phyloP scores from a whole-genome alignment of 2,888 invertebrate genomes.

The Drosophila borealis region DNA sequence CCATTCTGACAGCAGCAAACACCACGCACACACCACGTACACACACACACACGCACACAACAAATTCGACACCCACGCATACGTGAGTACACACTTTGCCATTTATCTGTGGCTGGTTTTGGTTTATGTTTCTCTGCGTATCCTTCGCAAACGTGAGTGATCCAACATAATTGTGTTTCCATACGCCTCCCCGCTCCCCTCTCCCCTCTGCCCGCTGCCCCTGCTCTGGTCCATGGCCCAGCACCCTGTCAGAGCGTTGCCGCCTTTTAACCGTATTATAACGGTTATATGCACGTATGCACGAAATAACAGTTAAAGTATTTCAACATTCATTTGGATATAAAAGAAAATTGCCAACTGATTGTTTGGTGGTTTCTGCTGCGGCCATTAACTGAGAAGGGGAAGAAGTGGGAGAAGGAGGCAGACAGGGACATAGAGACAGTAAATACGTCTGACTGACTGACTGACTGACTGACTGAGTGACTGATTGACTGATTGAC shows the following conservation, averaged over 20 bases:
- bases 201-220: neutral
- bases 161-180: slow-evolving; percentile 72
- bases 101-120: slow-evolving; percentile 24
- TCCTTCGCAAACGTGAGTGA: slow-evolving; percentile 69
- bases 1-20: slow-evolving; percentile 13
- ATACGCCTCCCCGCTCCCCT: slow-evolving; percentile 7
- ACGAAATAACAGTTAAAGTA: slow-evolving; percentile 75
- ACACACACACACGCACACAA: slow-evolving; percentile 14
- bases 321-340: slow-evolving; percentile 66
- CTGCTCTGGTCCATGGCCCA: neutral
- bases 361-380: slow-evolving; percentile 64
- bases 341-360: slow-evolving; percentile 57
- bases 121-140: slow-evolving; percentile 40
- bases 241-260: slow-evolving; percentile 4
- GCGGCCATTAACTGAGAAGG: slow-evolving; percentile 56
- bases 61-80: slow-evolving; percentile 25
- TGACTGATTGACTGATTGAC: slow-evolving; percentile 41
- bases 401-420: slow-evolving; percentile 2
- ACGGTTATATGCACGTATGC: slow-evolving; percentile 69
- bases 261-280: slow-evolving; percentile 65
- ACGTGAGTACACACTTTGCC: slow-evolving; percentile 9
- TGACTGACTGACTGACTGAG: slow-evolving; percentile 25
- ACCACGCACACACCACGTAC: slow-evolving; percentile 14
- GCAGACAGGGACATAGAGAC: neutral
- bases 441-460: slow-evolving; percentile 12